Base-by-base conservation (phyloP, 2,797 vertebrate genomes). In the Artibeus jamaicensis region DNA sequence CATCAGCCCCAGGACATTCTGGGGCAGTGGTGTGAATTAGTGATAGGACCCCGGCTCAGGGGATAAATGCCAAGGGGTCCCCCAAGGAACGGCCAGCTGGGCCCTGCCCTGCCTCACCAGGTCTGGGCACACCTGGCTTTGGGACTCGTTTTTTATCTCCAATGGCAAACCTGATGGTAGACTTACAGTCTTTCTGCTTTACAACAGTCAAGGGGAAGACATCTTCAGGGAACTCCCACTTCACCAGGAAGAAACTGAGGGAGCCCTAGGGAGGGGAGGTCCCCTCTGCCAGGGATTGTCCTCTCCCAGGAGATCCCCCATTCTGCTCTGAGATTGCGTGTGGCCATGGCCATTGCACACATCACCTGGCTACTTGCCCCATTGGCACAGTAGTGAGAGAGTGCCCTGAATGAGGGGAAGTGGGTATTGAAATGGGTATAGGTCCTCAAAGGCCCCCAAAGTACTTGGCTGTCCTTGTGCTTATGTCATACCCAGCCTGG, bases 161-260 rank as follows among this genome's bases (percentile, higher is more conserved):
- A 15, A 18, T 8, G 89, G n/a, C 82, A 29, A 79, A 76, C n/a
- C 10, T 59, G 48, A 21, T 79, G 86, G 59, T 53, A 59, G 55
- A 67, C 65, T 67, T 39, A 8, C 0, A 34, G 59, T 77, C 68
- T 95, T 55, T 70, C n/a, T 1, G 50, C 62, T 92, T 96, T 70
- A 34, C 42, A 65, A 67, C 4, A 53, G 46, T 53, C 73, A n/a
- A 57, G 85, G 55, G 16, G 44, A 83, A 71, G n/a, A 84, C 71
- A 32, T 34, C 74, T 79, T 42, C 24, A 74, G n/a, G 67, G 59
- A 50, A 48, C 86, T 50, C 59, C 21, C 21, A 53, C 53, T 74
- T 94, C 91, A 86, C 59, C 62, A 42, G 39, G 86, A 89, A 46
- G 85, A 90, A 85, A 82, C 59, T 32, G 46, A 67, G n/a, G 76